Evolutionary conservation across 1,140 invertebrate species (phyloP).

Genomic region (Choristoneura fumiferana): DNA sequence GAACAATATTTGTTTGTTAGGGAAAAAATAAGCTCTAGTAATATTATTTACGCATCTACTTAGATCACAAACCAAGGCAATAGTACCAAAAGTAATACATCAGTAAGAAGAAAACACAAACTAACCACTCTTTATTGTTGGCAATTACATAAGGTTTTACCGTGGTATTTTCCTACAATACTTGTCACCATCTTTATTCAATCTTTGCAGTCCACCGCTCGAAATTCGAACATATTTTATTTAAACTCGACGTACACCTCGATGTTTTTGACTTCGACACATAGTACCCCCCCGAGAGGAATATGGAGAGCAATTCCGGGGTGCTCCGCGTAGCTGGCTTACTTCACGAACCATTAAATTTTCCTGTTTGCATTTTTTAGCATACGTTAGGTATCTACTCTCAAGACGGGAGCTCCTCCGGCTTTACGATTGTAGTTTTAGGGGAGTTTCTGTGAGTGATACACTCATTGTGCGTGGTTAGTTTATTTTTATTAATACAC

Average conservation of each 20-base stretch:
- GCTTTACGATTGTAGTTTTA: constrained; percentile 68
- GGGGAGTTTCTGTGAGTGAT: constrained; percentile 40
- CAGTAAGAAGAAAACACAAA: no score
- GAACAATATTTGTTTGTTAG: no score
- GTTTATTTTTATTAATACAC: constrained; percentile 15
- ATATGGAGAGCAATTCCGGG: constrained; percentile 55
- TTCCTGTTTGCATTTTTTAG: constrained; percentile 77
- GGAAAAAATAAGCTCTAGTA: no score
- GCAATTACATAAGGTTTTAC: no score
- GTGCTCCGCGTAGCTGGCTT: constrained; percentile 58
- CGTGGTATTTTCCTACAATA: no score
- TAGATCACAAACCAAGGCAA: no score
- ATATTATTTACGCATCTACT: no score
- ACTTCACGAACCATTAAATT: constrained; percentile 76
- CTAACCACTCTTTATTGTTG: no score
- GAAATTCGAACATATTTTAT: no score
- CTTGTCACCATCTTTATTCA: no score
- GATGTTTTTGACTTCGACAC: background rate
- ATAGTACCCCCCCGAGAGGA: constrained; percentile 34
- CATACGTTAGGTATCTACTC: constrained; percentile 61
- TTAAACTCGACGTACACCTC: constrained; percentile 19
- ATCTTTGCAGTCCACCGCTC: no score
- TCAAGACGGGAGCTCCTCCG: constrained; percentile 53
- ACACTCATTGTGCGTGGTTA: background rate
- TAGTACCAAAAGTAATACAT: no score